Conservation (phyloP, 1,140 invertebrate species). For the Ips typographus region DNA sequence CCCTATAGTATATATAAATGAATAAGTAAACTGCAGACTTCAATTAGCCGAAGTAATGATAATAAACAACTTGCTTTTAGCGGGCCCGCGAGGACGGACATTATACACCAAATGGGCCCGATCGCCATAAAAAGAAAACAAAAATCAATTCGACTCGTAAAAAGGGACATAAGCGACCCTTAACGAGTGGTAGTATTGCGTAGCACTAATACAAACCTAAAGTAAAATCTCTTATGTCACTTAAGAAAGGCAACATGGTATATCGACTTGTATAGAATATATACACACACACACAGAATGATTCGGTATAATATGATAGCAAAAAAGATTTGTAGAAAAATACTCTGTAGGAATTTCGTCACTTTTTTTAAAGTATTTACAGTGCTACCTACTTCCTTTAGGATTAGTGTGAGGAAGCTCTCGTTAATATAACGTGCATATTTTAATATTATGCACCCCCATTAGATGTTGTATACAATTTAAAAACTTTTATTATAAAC, state of each 20-base stretch:
- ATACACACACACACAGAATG: slow-evolving; percentile 30
- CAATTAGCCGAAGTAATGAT: slow-evolving; percentile 28
- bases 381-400: background rate
- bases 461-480: background rate
- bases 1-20: slow-evolving; percentile 42
- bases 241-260: slow-evolving; percentile 40
- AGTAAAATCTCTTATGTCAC: slow-evolving; percentile 35
- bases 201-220: slow-evolving; percentile 25
- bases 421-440: slow-evolving; percentile 4
- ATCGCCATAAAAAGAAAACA: background rate
- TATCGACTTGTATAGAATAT: slow-evolving; percentile 26
- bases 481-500: too few relatives aligned
- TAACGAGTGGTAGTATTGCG: slow-evolving; percentile 7
- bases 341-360: slow-evolving; percentile 12
- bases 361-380: slow-evolving; percentile 14
- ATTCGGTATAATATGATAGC: slow-evolving; percentile 1
- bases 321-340: slow-evolving; percentile 33
- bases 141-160: slow-evolving; percentile 7
- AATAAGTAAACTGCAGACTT: slow-evolving; percentile 39
- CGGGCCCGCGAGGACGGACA: slow-evolving; percentile 3
- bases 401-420: background rate
- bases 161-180: slow-evolving; percentile 18
- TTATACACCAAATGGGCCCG: slow-evolving; percentile 8
- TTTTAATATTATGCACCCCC: background rate
- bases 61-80: slow-evolving; percentile 23